Evolutionary conservation across 2,888 invertebrate genomes (phyloP), one percentile per base, ranked within the genome.

Genomic region (Thumatha senex): DNA sequence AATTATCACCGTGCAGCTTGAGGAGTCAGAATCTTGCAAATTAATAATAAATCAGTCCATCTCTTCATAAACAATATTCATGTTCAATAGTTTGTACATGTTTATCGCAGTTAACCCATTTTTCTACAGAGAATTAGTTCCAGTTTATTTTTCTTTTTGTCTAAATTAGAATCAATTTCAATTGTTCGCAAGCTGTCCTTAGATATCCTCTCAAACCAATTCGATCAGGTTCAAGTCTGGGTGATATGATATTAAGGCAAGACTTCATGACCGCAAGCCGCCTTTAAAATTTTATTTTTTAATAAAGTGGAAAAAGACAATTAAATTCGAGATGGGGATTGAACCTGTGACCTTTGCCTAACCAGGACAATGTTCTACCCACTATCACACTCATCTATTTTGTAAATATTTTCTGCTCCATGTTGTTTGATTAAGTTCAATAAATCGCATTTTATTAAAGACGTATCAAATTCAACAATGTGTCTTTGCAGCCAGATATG

Each of bases 341-440:
- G n/a, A n/a, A n/a, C n/a, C n/a, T n/a, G n/a, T n/a, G n/a, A n/a
- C n/a, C n/a, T n/a, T n/a, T n/a, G n/a, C n/a, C n/a, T n/a, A n/a
- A n/a, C n/a, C n/a, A n/a, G n/a, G n/a, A n/a, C n/a, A n/a, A n/a
- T n/a, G n/a, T n/a, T n/a, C n/a, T n/a, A n/a, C n/a, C n/a, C n/a
- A n/a, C n/a, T n/a, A n/a, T n/a, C n/a, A n/a, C n/a, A n/a, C n/a
- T 48, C 42, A 43, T 42, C 36, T 30, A 43, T 43, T 38, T 48
- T 30, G 39, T 48, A 48, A 14, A 31, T 31, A 48, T 36, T 38
- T 48, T 48, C 41, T 11, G 35, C 7, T 5, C 3, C 18, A 5
- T 24, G 18, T 24, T 24, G 18, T 24, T 24, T 24, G 5, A 24
- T 24, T 24, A 24, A 24, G 5, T 24, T 24, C 18, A 24, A 24